Percentiles rank a stretch among this genome's conserved stretches.
Conservation (phyloP, 2,113 vertebrate species). For the Ardeotis arabs region DNA sequence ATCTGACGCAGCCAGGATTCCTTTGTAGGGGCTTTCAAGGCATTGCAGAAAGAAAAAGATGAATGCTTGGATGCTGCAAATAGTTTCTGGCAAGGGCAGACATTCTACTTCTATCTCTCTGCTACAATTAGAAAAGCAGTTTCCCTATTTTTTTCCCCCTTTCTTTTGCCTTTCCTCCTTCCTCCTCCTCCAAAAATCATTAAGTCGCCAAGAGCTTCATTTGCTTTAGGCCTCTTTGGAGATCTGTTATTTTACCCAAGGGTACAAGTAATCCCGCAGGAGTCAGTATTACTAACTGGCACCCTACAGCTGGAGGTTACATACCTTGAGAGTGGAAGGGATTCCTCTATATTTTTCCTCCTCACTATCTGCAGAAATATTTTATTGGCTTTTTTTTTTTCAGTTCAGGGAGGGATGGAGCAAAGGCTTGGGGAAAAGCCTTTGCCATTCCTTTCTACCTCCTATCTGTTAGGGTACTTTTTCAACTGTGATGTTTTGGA, state of each 20-base stretch:
- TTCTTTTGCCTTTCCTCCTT: neutral
- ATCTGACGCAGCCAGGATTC: neutral
- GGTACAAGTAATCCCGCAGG: neutral
- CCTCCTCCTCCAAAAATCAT: neutral
- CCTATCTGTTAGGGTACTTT: neutral
- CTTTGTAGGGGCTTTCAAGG: neutral
- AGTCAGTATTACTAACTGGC: neutral
- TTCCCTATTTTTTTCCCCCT: neutral
- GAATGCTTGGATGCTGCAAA: neutral
- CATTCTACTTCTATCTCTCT: neutral
- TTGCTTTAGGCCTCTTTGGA: neutral
- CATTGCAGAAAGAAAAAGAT: neutral
- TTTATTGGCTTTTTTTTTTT: neutral
- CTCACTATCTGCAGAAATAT: neutral
- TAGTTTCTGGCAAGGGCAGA: neutral
- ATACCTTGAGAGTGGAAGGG: neutral
- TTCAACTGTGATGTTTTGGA: neutral
- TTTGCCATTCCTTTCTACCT: neutral
- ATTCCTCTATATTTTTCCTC: neutral
- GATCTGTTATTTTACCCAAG: neutral
- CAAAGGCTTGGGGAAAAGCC: neutral
- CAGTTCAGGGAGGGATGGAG: neutral
- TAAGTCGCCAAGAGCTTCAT: neutral
- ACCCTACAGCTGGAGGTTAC: neutral
- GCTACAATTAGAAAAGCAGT: neutral